A percentile compares a stretch with the other conserved stretches of the same genome.
Evolutionary conservation across 2,113 vertebrate species (phyloP).

Genomic region (Heterochromis multidens): DNA sequence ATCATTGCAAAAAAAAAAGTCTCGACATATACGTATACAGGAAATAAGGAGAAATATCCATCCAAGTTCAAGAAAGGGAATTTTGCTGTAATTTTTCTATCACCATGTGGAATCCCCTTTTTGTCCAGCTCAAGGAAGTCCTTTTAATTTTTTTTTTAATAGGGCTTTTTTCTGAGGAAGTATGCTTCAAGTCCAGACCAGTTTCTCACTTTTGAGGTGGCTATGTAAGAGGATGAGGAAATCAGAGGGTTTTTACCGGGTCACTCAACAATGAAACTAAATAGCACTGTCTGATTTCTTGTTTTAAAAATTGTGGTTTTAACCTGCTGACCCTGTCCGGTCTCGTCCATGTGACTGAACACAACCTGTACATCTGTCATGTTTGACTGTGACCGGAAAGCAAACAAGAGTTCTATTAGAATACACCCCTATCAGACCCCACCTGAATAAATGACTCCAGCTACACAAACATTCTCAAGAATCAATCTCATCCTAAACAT

Average conservation of each 20-base stretch:
- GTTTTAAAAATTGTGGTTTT: not conserved
- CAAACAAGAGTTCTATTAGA: not conserved
- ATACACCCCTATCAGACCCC: not conserved
- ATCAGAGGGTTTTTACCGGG: not conserved
- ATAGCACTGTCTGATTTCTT: not conserved
- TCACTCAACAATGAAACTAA: not conserved
- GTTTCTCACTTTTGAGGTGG: not conserved
- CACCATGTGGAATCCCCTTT: conserved; percentile 36
- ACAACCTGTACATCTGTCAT: not conserved
- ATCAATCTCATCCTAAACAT: not conserved
- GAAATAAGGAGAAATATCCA: not conserved
- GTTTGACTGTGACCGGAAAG: not conserved
- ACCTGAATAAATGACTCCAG: not conserved
- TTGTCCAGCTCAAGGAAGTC: conserved; percentile 40
- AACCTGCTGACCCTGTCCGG: not conserved
- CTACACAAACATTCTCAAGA: conserved; percentile 6
- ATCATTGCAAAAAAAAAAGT: not conserved
- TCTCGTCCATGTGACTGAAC: not conserved
- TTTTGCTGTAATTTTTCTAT: not conserved
- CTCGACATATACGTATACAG: not conserved
- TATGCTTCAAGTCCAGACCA: not conserved
- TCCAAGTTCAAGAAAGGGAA: conserved; percentile 1
- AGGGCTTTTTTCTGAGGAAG: conserved; percentile 50
- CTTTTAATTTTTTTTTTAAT: not conserved
- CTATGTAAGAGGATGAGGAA: conserved; percentile 15